Base-by-base conservation (phyloP, 2,888 invertebrate genomes). In the Pherbina coryleti region DNA sequence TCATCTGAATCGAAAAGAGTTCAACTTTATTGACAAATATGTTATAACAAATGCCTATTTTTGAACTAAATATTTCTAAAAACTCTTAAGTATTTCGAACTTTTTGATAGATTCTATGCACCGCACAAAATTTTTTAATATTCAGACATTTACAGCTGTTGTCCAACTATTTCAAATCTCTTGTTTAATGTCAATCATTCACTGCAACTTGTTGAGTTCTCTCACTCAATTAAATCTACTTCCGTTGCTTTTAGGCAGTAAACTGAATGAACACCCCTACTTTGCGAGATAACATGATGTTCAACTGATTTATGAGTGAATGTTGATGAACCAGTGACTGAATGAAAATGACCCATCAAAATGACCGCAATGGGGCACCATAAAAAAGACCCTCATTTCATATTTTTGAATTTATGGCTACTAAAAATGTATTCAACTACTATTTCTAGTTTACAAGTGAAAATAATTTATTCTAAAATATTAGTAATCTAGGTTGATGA, bases 221-320 rank as follows among this genome's bases (percentile, higher is more conserved):
- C 19, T 11, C 55, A 55, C 44, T 67, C 49, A 75, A 75, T 66
- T 75, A 55, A 75, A 66, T 55, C 8, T 37, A 67, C 75, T 75
- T 66, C 53, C 66, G 66, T 34, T 75, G 19, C 44, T 49, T 8
- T 51, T 31, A 72, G n/a, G 2, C 17, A 9, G 49, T 62, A 19
- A 22, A 3, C 9, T 25, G 53, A 44, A n/a, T 28, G n/a, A n/a
- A 28, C 34, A 14, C 72, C 37, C 31, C 44, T 25, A 72, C 22
- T 22, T 25, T 19, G 31, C 3, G 17, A 17, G n/a, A 9, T n/a
- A 53, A 55, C 53, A 37, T 44, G 67, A 49, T 67, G 53, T 37
- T 44, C 5, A 57, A 72, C 28, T 49, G 60, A 74, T 74, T 74
- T 25, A 74, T 64, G n/a, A n/a, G n/a, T 62, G 55, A 67, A 53